A percentile compares a stretch with the other conserved stretches of the same genome.
phyloP scores from a whole-genome alignment of 1,140 invertebrate species.

The Andricus grossulariae region DNA sequence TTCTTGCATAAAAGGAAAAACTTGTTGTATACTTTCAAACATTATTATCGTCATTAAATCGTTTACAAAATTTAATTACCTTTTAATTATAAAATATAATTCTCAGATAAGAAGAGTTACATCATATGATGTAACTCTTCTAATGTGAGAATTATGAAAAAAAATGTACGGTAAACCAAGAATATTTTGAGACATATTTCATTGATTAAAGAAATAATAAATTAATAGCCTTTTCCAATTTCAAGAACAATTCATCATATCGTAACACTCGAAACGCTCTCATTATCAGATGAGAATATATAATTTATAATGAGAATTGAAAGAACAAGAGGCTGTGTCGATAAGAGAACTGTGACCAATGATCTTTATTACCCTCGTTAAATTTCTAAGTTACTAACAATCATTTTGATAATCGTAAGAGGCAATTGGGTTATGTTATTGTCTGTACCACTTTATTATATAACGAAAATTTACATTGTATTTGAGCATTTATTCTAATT shows the following conservation, averaged over 20 bases:
- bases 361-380: conserved; percentile 6
- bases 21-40: background rate
- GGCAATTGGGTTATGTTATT: background rate
- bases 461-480: too few relatives aligned
- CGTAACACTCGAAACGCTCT: background rate
- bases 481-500: too few relatives aligned
- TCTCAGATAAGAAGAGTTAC: too few relatives aligned
- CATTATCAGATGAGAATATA: conserved; percentile 17
- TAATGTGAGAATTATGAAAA: too few relatives aligned
- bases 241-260: background rate
- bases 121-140: too few relatives aligned
- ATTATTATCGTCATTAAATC: background rate
- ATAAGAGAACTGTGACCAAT: conserved; percentile 22
- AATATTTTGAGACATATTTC: too few relatives aligned
- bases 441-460: too few relatives aligned
- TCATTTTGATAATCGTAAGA: conserved; percentile 1
- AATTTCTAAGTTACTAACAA: background rate
- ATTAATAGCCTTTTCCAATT: background rate
- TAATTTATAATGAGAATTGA: conserved; percentile 8
- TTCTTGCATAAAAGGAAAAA: background rate
- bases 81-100: too few relatives aligned
- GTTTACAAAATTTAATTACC: too few relatives aligned
- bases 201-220: background rate
- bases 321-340: conserved; percentile 6
- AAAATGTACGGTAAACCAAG: too few relatives aligned